phyloP scores from a whole-genome alignment of 1,140 invertebrate genomes.

The Limonius californicus region DNA sequence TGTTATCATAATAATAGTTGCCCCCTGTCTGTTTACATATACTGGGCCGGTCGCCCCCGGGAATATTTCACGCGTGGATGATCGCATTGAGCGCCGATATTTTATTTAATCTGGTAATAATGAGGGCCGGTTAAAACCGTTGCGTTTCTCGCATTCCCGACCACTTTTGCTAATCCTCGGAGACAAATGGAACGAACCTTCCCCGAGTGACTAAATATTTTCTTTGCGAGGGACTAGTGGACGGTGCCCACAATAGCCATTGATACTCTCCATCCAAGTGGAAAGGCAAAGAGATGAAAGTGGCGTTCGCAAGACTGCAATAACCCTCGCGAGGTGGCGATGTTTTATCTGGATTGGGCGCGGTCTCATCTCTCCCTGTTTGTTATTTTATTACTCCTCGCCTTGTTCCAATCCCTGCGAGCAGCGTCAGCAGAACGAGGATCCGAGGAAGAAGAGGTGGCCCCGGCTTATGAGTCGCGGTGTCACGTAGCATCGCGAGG shows the following conservation, averaged over 20 bases:
- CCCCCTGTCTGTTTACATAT: constrained; percentile 1
- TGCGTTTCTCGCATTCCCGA: constrained; percentile 18
- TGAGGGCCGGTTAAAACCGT: constrained; percentile 19
- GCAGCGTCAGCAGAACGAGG: constrained; percentile 29
- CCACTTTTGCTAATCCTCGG: constrained; percentile 12
- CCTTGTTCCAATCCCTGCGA: constrained; percentile 33
- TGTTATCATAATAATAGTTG: constrained; percentile 37
- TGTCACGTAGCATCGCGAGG: constrained; percentile 20
- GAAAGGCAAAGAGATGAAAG: constrained; percentile 34
- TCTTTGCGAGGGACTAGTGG: constrained; percentile 14
- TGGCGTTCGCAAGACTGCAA: constrained; percentile 22
- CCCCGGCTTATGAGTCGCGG: constrained; percentile 25
- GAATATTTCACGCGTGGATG: constrained; percentile 30
- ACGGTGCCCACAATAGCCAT: constrained; percentile 23
- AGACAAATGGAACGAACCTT: neutral
- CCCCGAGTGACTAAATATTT: constrained; percentile 22
- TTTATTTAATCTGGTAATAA: constrained; percentile 27
- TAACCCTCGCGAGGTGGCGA: constrained; percentile 27
- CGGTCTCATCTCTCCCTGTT: constrained; percentile 34
- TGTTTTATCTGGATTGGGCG: constrained; percentile 33
- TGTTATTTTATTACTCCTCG: constrained; percentile 36
- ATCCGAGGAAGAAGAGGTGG: neutral
- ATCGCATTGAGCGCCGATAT: constrained; percentile 22
- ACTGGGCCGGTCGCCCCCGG: constrained; percentile 23
- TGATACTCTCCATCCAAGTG: constrained; percentile 27